A percentile compares a stretch with the other conserved stretches of the same genome.
These are phyloP conservation scores for Sebastes ruberrimus DNA, from an alignment of 2,797 vertebrate species.

Conservation along the genomic window DNA sequence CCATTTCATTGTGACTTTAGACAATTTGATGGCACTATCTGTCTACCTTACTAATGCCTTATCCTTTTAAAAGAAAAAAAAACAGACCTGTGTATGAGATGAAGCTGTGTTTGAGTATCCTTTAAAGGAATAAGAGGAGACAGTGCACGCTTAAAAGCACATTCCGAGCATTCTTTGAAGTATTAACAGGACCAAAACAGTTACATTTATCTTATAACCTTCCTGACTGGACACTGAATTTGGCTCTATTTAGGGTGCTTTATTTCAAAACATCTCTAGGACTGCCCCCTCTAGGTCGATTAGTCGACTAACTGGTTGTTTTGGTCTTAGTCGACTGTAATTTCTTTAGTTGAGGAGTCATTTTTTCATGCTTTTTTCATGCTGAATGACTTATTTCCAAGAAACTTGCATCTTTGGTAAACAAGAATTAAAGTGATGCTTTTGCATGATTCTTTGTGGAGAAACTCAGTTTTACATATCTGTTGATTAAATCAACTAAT, in stretches of 20 bases:
- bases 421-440: too few species aligned
- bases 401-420: too few species aligned
- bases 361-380: too few species aligned
- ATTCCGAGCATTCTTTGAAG: constrained; percentile 50
- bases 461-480: too few species aligned
- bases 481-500: too few species aligned
- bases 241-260: not conserved
- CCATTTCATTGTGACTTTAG: not conserved
- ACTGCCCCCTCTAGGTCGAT: too few species aligned
- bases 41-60: not conserved
- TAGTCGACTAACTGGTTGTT: too few species aligned
- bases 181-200: constrained; percentile 50
- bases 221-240: not conserved
- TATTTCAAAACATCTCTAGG: not conserved
- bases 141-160: constrained; percentile 4
- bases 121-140: constrained; percentile 47
- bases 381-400: too few species aligned
- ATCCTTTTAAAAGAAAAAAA: not conserved
- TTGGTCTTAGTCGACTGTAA: too few species aligned
- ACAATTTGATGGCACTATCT: not conserved
- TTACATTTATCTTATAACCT: constrained; percentile 3
- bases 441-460: too few species aligned
- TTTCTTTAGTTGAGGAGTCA: too few species aligned
- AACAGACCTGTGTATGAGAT: not conserved
- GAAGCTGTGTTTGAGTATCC: constrained; percentile 30